phyloP scores from a whole-genome alignment of 2,888 invertebrate species.

The Brachypalpus laphriformis region DNA sequence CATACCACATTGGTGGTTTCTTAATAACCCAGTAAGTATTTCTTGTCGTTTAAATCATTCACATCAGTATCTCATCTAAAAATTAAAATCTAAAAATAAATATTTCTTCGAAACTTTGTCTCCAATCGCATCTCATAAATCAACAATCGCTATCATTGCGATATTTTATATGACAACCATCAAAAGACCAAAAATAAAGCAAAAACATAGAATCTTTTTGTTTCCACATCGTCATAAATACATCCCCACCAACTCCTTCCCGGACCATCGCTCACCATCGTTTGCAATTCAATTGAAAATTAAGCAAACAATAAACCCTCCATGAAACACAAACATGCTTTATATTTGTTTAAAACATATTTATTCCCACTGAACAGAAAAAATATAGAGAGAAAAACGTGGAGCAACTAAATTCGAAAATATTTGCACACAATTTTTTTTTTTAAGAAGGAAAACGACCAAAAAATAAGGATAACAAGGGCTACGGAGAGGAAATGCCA shows the following conservation, averaged over 20 bases:
- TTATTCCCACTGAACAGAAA: conserved; percentile 29
- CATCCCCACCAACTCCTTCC: background rate
- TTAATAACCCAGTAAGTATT: background rate
- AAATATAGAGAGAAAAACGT: background rate
- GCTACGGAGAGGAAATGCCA: background rate
- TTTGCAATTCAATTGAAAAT: conserved; percentile 66
- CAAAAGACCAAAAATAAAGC: background rate
- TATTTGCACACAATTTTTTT: conserved; percentile 47
- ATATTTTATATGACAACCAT: conserved; percentile 1
- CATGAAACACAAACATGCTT: conserved; percentile 23
- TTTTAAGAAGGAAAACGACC: background rate
- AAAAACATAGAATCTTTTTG: conserved; percentile 30
- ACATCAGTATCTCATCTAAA: background rate
- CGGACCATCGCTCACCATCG: too few relatives aligned
- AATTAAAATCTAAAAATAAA: conserved; percentile 22
- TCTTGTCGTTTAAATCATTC: conserved; percentile 5
- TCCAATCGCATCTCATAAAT: conserved; percentile 44
- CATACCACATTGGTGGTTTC: background rate
- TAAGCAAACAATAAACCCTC: conserved; percentile 45
- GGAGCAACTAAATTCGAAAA: conserved; percentile 19
- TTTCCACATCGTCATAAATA: background rate
- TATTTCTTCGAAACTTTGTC: background rate
- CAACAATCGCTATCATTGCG: conserved; percentile 23
- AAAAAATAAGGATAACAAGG: background rate
- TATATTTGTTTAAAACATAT: conserved; percentile 64